Evolutionary conservation across 2,113 vertebrate genomes (phyloP).

Genomic region (Terrapene triunguis): DNA sequence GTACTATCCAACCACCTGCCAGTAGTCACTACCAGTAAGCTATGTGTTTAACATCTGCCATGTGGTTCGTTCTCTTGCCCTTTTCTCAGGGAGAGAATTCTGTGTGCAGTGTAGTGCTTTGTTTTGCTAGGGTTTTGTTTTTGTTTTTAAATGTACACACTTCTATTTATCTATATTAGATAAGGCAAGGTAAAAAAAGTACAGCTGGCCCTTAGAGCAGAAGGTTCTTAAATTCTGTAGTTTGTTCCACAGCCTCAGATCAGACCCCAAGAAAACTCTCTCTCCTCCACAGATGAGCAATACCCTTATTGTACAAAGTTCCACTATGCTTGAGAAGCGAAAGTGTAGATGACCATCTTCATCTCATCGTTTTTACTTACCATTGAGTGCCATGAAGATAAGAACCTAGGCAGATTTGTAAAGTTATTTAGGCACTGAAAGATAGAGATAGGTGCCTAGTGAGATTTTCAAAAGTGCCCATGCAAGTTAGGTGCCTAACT

Average conservation of each 20-base stretch:
- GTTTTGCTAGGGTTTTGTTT: background rate
- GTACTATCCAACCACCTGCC: background rate
- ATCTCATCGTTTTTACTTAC: background rate
- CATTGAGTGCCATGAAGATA: background rate
- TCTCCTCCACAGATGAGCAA: background rate
- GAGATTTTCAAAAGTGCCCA: background rate
- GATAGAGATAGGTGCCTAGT: background rate
- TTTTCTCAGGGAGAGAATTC: background rate
- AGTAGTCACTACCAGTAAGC: background rate
- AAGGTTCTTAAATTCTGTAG: background rate
- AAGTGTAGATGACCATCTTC: background rate
- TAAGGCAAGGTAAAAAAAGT: background rate
- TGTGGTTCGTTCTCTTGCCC: background rate
- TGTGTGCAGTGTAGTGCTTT: fast-evolving
- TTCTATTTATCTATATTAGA: background rate
- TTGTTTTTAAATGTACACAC: background rate
- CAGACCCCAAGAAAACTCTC: background rate
- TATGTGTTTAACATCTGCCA: background rate
- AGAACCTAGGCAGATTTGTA: background rate
- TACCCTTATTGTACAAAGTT: background rate
- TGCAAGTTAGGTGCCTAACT: background rate
- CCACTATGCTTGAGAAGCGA: background rate
- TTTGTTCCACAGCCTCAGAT: background rate
- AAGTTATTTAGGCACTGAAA: background rate
- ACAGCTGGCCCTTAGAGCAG: background rate